phyloP scores from a whole-genome alignment of 2,113 vertebrate species.

The rabbit (Oryctolagus cuniculus) region mOryCun1.1 NC_091434.1:36473001-36473500 shows the following conservation, averaged over 20 bases:
- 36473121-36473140: not conserved
- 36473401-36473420: constrained; percentile 47
- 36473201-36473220: constrained; percentile 52
- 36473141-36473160: constrained; percentile 44
- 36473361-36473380: constrained; percentile 69
- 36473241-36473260: constrained; percentile 38
- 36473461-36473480: not conserved
- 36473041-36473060: constrained; percentile 25
- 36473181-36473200: not conserved
- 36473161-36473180: constrained; percentile 27
- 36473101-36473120: constrained; percentile 19
- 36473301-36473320: constrained; percentile 25
- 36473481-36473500: constrained; percentile 11
- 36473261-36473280: not conserved
- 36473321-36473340: constrained; percentile 24
- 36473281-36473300: constrained; percentile 56
- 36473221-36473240: constrained; percentile 18
- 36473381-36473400: not conserved
- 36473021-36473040: not conserved
- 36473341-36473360: constrained; percentile 16
- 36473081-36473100: constrained; percentile 1
- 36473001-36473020: not conserved
- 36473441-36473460: constrained; percentile 58
- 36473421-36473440: constrained; percentile 57
- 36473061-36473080: constrained; percentile 33